Conservation (phyloP, 1,140 invertebrate species). For the Macrostomum lignano region DNA sequence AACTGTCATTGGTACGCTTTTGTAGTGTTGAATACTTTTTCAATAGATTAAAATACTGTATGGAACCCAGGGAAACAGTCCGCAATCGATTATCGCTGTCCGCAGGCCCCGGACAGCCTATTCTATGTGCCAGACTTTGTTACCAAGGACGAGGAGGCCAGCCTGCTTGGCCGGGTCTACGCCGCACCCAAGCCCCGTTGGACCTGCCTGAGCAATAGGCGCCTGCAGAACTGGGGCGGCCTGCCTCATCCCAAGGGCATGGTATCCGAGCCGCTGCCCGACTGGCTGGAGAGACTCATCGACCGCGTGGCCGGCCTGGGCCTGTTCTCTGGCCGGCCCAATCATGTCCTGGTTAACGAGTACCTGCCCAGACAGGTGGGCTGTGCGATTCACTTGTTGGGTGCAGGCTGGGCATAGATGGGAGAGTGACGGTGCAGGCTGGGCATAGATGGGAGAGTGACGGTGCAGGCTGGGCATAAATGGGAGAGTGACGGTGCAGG, state of each 20-base stretch:
- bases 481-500: no score
- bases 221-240: constrained; percentile 83
- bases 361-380: constrained; percentile 67
- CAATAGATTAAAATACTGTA: no score
- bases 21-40: no score
- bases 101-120: constrained; percentile 39
- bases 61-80: no score
- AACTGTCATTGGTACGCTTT: no score
- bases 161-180: constrained; percentile 39
- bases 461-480: no score
- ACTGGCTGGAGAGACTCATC: constrained; percentile 48
- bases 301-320: constrained; percentile 41
- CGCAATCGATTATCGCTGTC: no score
- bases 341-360: constrained; percentile 85
- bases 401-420: no score
- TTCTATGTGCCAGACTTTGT: constrained; percentile 77
- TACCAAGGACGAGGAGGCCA: constrained; percentile 43
- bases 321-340: constrained; percentile 51
- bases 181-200: constrained; percentile 66
- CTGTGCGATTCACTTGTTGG: no score
- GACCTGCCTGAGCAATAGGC: constrained; percentile 59
- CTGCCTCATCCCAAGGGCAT: constrained; percentile 67
- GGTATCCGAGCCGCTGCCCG: constrained; percentile 59
- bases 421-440: no score
- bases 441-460: no score